Evolutionary conservation across 2,113 vertebrate genomes (phyloP), one percentile per base, ranked within the genome.

Genomic region (Microcebus jonahi): DNA sequence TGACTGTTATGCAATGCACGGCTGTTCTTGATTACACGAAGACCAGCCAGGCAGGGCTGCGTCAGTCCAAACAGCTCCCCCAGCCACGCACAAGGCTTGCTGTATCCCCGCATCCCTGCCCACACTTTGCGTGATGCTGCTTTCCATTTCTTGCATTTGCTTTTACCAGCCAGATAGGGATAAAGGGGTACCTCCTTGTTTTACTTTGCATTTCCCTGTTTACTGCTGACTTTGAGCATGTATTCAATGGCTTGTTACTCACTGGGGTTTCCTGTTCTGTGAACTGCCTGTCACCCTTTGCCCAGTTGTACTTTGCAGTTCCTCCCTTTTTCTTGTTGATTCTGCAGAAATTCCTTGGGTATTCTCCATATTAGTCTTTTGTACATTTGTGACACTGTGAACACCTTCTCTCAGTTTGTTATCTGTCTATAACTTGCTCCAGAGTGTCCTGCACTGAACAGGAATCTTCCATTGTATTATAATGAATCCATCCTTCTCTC

Each of bases 31-130:
- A 0, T 39, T 3, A 27, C 7, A 29, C 48, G 1, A 50, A 45
- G 39, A 57, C 59, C 48, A 14, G n/a, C 20, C 31, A 1, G n/a
- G 27, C 9, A 11, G 2, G 10, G 15, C 59, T 13, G n/a, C 57
- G 4, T 3, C 48, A 11, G 0, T 27, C 76, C 27, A 0, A 6
- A 29, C 8, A 12, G 29, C n/a, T 27, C 91, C 15, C 2, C 34
- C 48, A 81, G 67, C 75, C 39, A 8, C 0, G 23, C 17, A 31
- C 10, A 1, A 4, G 34, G 34, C n/a, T 29, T 36, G 34, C 57
- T 13, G 2, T 2, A 10, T 14, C 23, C 34, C 27, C 1, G 8
- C 2, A 5, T 71, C 36, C n/a, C n/a, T 0, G 0, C 31, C 34
- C 2, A 20, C 20, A 20, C 42, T 36, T 25, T 9, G n/a, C 23